These are phyloP conservation scores for Thamnophis sirtalis DNA, from an alignment of 2,113 vertebrate genomes.

Conservation along the genomic window DNA sequence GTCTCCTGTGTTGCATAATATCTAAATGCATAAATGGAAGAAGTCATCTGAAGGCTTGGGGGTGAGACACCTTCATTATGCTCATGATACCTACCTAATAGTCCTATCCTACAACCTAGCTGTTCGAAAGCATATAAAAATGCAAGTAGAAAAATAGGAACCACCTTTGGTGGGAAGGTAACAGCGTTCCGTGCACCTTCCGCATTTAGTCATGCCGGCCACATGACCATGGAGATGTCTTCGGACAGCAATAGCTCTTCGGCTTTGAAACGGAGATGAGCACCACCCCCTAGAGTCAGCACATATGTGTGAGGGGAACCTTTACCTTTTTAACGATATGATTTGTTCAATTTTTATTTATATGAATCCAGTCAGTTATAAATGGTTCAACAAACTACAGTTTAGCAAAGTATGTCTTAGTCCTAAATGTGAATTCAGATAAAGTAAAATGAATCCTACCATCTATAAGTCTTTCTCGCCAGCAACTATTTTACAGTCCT, in stretches of 20 bases:
- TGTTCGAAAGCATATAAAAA: no score
- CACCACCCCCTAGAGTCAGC: no score
- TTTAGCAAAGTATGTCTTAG: neutral
- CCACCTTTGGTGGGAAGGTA: no score
- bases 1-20: neutral
- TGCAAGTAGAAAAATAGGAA: no score
- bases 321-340: neutral
- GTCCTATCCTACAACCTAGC: neutral
- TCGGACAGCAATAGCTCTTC: no score
- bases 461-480: neutral
- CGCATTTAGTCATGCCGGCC: no score
- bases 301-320: no score
- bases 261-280: no score
- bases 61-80: neutral
- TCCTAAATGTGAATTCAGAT: neutral
- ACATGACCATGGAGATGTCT: no score
- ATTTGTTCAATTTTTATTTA: neutral
- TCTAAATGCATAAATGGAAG: neutral
- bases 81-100: neutral
- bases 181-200: no score
- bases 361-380: neutral
- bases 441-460: neutral
- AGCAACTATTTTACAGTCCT: neutral
- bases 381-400: neutral
- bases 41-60: neutral